Conservation (phyloP, 2,888 invertebrate genomes). For the Coleophora deauratella region DNA sequence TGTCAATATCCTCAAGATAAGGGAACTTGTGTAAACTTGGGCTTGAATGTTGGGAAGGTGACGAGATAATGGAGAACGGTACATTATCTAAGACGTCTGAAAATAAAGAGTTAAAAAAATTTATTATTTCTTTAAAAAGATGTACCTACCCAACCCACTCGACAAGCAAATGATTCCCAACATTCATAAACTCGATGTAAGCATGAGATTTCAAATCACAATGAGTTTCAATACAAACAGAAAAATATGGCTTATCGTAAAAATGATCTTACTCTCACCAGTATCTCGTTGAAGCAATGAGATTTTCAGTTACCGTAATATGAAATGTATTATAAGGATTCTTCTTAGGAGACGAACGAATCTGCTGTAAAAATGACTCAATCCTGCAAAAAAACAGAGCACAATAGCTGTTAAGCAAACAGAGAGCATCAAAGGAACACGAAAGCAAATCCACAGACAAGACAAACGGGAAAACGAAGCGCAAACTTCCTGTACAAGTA, state of each 20-base stretch:
- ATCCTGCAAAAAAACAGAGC: background rate
- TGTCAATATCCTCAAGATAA: no score
- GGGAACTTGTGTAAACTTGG: no score
- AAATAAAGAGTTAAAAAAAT: no score
- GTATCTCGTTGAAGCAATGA: background rate
- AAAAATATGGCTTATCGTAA: constrained; percentile 2
- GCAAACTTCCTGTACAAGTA: constrained; percentile 8
- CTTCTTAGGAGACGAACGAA: no score
- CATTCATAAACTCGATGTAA: background rate
- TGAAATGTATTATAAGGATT: background rate
- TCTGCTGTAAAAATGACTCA: background rate
- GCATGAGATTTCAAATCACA: constrained; percentile 1
- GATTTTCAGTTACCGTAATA: background rate
- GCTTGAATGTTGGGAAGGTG: no score
- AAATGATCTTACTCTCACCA: background rate
- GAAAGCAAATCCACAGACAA: background rate
- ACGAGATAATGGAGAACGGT: background rate
- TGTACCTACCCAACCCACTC: background rate
- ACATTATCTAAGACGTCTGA: background rate
- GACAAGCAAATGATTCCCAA: background rate
- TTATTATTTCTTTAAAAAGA: background rate
- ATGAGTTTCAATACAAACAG: constrained; percentile 6
- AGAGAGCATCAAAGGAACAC: background rate
- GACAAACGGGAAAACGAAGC: background rate
- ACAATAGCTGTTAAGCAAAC: background rate